phyloP scores from a whole-genome alignment of 2,113 vertebrate genomes.

The Rhabdomys dilectus region DNA sequence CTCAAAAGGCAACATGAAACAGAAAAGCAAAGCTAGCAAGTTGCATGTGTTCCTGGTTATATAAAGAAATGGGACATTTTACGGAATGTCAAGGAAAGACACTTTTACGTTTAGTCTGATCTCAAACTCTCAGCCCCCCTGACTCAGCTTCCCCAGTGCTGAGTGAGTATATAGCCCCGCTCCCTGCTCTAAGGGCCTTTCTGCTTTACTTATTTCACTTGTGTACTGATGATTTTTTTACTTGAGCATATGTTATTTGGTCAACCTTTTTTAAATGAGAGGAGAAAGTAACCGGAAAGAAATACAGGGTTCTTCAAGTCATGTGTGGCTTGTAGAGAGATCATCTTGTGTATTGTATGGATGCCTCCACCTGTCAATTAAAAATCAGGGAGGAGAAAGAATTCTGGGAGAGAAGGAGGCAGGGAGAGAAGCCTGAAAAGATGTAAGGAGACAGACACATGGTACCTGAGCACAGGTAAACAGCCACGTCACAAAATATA shows the following conservation, averaged over 20 bases:
- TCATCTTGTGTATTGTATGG: too few relatives aligned
- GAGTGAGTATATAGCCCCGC: not conserved
- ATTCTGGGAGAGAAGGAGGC: too few relatives aligned
- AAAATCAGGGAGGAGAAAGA: too few relatives aligned
- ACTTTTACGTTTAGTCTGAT: not conserved
- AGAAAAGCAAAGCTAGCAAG: not conserved
- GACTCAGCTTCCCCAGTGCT: too few relatives aligned
- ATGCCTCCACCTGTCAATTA: too few relatives aligned
- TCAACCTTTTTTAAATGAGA: not conserved
- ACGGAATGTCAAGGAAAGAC: not conserved
- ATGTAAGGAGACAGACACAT: too few relatives aligned
- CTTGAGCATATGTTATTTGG: not conserved
- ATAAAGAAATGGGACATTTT: not conserved
- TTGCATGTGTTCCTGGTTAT: not conserved
- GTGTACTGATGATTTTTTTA: not conserved
- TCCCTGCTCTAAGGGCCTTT: not conserved
- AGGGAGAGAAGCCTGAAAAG: too few relatives aligned
- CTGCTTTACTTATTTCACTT: not conserved
- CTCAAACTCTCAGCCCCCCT: not conserved
- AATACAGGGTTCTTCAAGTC: not conserved
- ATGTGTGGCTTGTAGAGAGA: too few relatives aligned
- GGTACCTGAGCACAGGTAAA: too few relatives aligned
- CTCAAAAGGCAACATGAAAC: not conserved
- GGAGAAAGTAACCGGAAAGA: not conserved
- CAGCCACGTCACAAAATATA: too few relatives aligned